Evolutionary conservation across 2,888 invertebrate genomes (phyloP), one percentile per base, ranked within the genome.

Genomic region (Pteria penguin): DNA sequence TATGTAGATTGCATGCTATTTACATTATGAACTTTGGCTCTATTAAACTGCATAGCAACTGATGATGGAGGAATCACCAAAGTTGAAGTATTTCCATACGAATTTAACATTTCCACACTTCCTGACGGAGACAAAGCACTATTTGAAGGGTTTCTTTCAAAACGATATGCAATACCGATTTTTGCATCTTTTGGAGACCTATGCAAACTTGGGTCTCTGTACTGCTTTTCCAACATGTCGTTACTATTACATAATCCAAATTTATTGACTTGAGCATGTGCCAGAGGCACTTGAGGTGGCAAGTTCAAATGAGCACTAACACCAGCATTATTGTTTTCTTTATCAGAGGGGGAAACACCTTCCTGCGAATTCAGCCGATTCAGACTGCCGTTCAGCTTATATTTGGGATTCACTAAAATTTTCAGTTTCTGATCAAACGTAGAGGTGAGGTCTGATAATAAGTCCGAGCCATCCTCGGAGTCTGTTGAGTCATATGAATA

Each of bases 401-500:
- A 86, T 73, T 86, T 88, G 1, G 88, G 89, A 72, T 88, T 89
- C 54, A 88, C 83, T 55, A 91, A 79, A 45, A 88, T 85, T 73
- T 88, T 86, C 31, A 90, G 81, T 76, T 90, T 90, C 71, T 89
- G 89, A 80, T 90, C 90, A 80, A 90, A 89, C 0, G 90, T 89
- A 4, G 89, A 82, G 2, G 90, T 89, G 8, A 90, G 80, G 36
- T 87, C 87, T 8, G 89, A 84, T 11, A 91, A 79, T 22, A 90
- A 72, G 76, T 90, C 90, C 2, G 87, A 88, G 4, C 88, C 89
- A 69, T 90, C 89, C 45, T 90, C 89, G 11, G 89, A 89, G 72
- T 88, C 89, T 1, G 87, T 84, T 0, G 87, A 87, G 4, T 86
- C 86, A 82, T 85, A 87, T 0, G 87, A 88, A 58, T 80, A 79